Evolutionary conservation across 1,140 invertebrate genomes (phyloP), one percentile per base, ranked within the genome.

Genomic region (Drosophila biarmipes): DNA sequence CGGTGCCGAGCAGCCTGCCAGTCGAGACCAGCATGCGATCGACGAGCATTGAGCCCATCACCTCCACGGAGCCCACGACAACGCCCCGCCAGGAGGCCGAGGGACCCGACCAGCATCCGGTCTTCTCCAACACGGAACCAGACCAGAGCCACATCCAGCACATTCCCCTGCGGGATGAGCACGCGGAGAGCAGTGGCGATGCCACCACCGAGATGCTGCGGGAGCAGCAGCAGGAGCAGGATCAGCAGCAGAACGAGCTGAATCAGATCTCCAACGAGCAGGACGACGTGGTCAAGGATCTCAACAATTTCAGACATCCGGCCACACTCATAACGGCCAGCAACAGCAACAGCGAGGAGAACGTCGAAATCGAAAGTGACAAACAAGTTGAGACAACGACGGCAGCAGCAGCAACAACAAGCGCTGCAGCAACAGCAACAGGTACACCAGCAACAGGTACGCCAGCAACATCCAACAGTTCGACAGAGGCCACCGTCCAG

Each of bases 221-320:
- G n/a, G 66, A 73, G 31, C 67, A 68, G 2, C 59, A 68, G 12
- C 61, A 31, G 12, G 54, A 77, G 42, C 57, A 68, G 37, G 52
- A 68, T 24, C 63, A 73, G 43, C 78, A 80, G 57, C 75, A 71
- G 54, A 76, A 90, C 17, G 76, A 87, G 29, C 46, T 90, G 17
- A 91, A 91, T 64, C 90, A 91, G 51, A 91, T 91, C 10, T 84
- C 85, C n/a, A 82, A 64, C 27, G 85, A 91, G 52, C 77, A 61
- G 49, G 90, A 91, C 51, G 90, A 90, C 42, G 87, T 80, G 64
- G 87, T 58, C 63, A 91, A 91, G 64, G 90, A 91, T 77, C 81
- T 91, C 56, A 91, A 91, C 77, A 91, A 91, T 79, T 91, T 91
- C 38, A 71, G 90, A 61, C 90, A 91, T 76, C 90, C 90, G 73